These are phyloP conservation scores for Seriola rivoliana DNA, from an alignment of 2,113 vertebrate species.

Conservation along the genomic window DNA sequence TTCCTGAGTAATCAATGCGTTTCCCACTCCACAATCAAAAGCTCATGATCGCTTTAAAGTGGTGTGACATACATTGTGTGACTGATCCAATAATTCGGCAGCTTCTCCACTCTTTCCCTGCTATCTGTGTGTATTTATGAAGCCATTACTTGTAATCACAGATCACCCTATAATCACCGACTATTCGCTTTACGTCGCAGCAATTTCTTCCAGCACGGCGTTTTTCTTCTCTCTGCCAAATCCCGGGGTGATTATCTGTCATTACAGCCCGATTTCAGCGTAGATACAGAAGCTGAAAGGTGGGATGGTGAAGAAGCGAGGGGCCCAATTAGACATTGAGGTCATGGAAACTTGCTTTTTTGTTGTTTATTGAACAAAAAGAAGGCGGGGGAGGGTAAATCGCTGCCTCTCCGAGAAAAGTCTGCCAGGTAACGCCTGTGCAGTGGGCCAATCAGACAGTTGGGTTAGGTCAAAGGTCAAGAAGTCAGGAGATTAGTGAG, in stretches of 20 bases:
- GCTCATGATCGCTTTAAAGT: constrained; percentile 37
- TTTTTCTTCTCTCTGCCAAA: constrained; percentile 39
- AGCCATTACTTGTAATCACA: constrained; percentile 62
- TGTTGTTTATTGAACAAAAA: constrained; percentile 32
- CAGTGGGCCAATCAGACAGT: constrained; percentile 3
- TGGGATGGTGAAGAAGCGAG: constrained; percentile 7
- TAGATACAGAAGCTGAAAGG: constrained; percentile 14
- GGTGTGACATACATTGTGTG: not conserved
- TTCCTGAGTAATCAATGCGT: constrained; percentile 29
- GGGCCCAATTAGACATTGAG: constrained; percentile 32
- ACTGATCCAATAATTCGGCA: constrained; percentile 17
- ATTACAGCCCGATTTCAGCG: constrained; percentile 46
- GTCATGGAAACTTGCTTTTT: constrained; percentile 49
- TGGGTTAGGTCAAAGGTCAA: constrained; percentile 3
- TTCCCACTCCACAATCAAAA: constrained; percentile 49
- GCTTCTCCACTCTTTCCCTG: not conserved
- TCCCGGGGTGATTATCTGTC: constrained; percentile 55
- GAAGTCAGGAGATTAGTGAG: not conserved
- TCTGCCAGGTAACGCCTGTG: not conserved
- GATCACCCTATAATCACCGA: constrained; percentile 60
- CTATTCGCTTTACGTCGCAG: not conserved
- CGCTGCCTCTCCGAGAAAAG: not conserved
- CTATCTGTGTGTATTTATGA: constrained; percentile 36
- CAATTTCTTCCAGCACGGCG: constrained; percentile 45
- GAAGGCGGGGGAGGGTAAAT: constrained; percentile 4